phyloP scores from a whole-genome alignment of 1,140 invertebrate genomes.

The Medauroidea extradentata region DNA sequence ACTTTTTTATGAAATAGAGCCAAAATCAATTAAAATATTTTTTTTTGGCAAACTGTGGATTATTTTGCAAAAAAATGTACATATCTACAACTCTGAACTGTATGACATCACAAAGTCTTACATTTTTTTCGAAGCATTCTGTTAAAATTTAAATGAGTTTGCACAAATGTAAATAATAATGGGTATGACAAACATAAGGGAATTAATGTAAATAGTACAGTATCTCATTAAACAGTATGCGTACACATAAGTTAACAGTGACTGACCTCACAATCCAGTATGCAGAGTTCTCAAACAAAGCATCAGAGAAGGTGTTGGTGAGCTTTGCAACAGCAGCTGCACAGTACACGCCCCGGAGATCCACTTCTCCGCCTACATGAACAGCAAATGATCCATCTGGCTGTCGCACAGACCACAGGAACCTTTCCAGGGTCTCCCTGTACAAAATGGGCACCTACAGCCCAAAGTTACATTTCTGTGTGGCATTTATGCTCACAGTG shows the following conservation, averaged over 20 bases:
- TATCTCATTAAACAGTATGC: too few species aligned
- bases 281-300: constrained; percentile 79
- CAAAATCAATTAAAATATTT: too few species aligned
- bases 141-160: too few species aligned
- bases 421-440: constrained; percentile 65
- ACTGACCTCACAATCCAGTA: constrained; percentile 78
- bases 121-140: too few species aligned
- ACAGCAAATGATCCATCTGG: constrained; percentile 88
- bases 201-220: neutral
- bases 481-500: too few species aligned
- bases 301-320: constrained; percentile 72
- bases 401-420: constrained; percentile 70
- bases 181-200: neutral
- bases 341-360: constrained; percentile 94
- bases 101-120: too few species aligned
- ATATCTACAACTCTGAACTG: too few species aligned
- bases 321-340: constrained; percentile 84
- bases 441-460: constrained; percentile 18
- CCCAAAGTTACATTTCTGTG: neutral
- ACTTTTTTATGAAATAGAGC: too few species aligned
- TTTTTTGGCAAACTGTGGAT: too few species aligned
- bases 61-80: too few species aligned
- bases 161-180: too few species aligned
- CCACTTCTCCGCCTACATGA: constrained; percentile 91
- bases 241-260: too few species aligned